Evolutionary conservation across 2,113 vertebrate species (phyloP), one percentile per base, ranked within the genome.

Genomic region (Morone chrysops): DNA sequence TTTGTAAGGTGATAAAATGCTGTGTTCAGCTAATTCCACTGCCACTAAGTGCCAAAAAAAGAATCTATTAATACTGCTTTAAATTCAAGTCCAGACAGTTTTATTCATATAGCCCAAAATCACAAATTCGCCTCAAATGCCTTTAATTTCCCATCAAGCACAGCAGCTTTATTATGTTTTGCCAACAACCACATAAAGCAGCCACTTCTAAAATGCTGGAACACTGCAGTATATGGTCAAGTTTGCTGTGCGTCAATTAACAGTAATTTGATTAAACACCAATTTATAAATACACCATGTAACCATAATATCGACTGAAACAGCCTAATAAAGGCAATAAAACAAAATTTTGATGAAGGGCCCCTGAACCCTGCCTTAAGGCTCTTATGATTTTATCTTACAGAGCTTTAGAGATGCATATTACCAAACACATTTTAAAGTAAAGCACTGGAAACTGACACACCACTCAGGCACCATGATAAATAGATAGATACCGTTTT

Each of bases 121-220:
- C 13, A 50, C 10, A 48, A 16, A 74, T 62, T 6, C 53, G 3
- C 22, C 60, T 48, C 56, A 75, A 60, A 53, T 1, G n/a, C 47
- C 13, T 72, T 66, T 61, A 14, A 67, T 76, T 76, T 81, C 5
- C 36, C 51, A 70, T 70, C 45, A 70, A 65, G 20, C 43, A 45
- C 47, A 67, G 41, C 61, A 17, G 70, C 22, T 68, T 62, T 36
- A 63, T 36, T 62, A 36, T 31, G 31, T 41, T 16, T n/a, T 56
- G 70, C 25, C 54, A 12, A 48, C 45, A 79, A 38, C 48, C 18
- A 60, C 57, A 66, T 53, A 25, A 83, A 67, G 6, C 60, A 72
- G 36, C 47, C 51, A 20, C 38, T 1, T 38, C 22, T 45, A 16
- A 14, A 11, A 6, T 13, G 14, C 59, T 62, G 67, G 56, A 70